Evolutionary conservation across 2,888 invertebrate species (phyloP), one percentile per base, ranked within the genome.

Genomic region (Agonopterix arenella): DNA sequence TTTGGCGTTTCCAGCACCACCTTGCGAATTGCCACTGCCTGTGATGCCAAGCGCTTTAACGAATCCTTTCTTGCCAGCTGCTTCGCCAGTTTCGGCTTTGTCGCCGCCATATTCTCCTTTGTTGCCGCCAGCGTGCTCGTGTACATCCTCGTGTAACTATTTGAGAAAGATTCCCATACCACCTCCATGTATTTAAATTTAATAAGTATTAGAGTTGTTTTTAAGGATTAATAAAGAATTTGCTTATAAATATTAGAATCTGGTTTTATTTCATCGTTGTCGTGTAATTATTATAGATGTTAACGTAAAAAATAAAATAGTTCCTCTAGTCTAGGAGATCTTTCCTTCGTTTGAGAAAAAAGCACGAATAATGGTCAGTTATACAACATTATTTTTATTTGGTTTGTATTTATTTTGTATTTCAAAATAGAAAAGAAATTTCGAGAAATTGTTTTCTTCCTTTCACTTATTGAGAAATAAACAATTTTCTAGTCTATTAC

Each of bases 81-180:
- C 70, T 0, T 69, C 71, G 0, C 69, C 72, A 3, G 52, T 69
- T 10, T 70, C 73, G 0, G 60, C 64, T 0, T 16, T 62, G 4
- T 60, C 65, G 7, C 58, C 64, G 1, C 62, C 68, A 0, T 58
- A 69, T 4, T 62, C 66, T 0, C 62, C 70, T 0, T 36, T 55
- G 0, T 40, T 73, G 10, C 72, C 76, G 0, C 65, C 73, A 10
- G 62, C 62, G 0, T 57, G 58, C 1, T 61, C 68, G 1, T 68
- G 70, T 13, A 57, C 61, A 8, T 67, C 68, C 9, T 64, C 59
- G 11, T 72, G 76, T 28, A 68, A 73, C 37, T 76, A 68, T 58
- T 64, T 82, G 10, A 82, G 68, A 50, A 82, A 79, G 52, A 76
- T 82, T 5, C 77, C 80, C 0, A 76, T 83, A 4, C 76, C 80